These are phyloP conservation scores for Lates japonicus DNA, from an alignment of 2,797 vertebrate species.

Conservation along the genomic window DNA sequence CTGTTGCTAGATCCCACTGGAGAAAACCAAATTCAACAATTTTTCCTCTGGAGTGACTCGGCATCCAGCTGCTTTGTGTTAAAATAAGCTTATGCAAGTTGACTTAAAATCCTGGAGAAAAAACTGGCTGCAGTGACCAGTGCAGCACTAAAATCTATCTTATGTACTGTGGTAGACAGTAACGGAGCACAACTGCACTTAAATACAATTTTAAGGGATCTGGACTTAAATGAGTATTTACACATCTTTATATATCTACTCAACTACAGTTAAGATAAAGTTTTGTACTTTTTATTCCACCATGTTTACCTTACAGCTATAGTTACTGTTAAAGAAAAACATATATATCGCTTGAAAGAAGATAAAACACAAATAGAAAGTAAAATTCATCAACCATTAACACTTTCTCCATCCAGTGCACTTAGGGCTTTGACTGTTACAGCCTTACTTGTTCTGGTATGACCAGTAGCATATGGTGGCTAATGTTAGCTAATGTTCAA, in stretches of 20 bases:
- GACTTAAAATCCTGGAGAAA: conserved; percentile 17
- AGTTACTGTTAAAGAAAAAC: neutral
- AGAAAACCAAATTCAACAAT: conserved; percentile 36
- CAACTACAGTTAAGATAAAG: neutral
- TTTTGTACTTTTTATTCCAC: neutral
- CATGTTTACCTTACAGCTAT: neutral
- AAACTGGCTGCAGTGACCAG: conserved; percentile 8
- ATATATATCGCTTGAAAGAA: neutral
- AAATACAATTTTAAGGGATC: neutral
- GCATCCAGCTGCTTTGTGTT: conserved; percentile 69
- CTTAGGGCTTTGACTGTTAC: neutral
- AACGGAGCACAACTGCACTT: neutral
- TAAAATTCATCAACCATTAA: no score
- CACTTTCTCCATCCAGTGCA: neutral
- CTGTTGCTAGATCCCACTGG: conserved; percentile 1
- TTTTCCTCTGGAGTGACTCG: conserved; percentile 34
- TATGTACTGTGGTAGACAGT: neutral
- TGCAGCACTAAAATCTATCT: conserved; percentile 5
- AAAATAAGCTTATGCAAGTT: conserved; percentile 43
- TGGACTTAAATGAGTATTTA: neutral
- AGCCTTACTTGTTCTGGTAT: no score
- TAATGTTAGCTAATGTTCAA: neutral
- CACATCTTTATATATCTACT: neutral
- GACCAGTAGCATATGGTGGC: neutral
- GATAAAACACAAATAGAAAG: neutral